Percentiles rank a stretch among this genome's conserved stretches.
Evolutionary conservation across 1,140 invertebrate genomes (phyloP).

Genomic region (Cardiocondyla obscurior): DNA sequence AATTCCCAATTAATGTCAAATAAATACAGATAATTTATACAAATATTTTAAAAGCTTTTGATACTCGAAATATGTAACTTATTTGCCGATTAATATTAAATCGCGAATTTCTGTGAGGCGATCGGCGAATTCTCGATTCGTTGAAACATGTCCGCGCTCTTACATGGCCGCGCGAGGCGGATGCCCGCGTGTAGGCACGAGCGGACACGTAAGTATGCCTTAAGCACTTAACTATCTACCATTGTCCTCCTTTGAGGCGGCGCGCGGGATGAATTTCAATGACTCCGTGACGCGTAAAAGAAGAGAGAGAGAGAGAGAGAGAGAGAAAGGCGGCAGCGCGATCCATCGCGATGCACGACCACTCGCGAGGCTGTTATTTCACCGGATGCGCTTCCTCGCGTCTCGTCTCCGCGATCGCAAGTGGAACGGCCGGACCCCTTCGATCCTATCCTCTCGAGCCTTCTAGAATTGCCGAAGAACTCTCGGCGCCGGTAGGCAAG

Average conservation of each 20-base stretch:
- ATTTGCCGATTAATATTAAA: too few relatives aligned
- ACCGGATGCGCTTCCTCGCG: slow-evolving; percentile 39
- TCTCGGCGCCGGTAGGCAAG: not conserved
- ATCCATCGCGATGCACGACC: not conserved
- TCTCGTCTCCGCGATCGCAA: slow-evolving; percentile 25
- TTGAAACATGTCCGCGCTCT: not conserved
- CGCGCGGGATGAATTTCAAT: slow-evolving; percentile 61
- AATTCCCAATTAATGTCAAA: too few relatives aligned
- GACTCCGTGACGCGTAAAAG: slow-evolving; percentile 47
- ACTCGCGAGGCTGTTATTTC: slow-evolving; percentile 30
- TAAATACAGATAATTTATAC: too few relatives aligned
- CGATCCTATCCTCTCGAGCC: not conserved
- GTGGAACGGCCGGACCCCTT: slow-evolving; percentile 30
- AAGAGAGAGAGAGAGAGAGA: not conserved
- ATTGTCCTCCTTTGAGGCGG: slow-evolving; percentile 61
- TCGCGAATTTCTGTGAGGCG: too few relatives aligned
- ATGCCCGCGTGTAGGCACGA: slow-evolving; percentile 31
- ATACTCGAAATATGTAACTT: too few relatives aligned
- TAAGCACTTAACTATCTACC: slow-evolving; percentile 37
- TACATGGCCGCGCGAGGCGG: not conserved
- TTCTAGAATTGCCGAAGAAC: not conserved
- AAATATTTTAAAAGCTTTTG: too few relatives aligned
- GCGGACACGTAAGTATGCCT: slow-evolving; percentile 44
- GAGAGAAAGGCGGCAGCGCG: slow-evolving; percentile 22
- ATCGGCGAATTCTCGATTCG: not conserved